These are phyloP conservation scores for Protonemura montana DNA, from an alignment of 2,888 invertebrate genomes.

Conservation along the genomic window DNA sequence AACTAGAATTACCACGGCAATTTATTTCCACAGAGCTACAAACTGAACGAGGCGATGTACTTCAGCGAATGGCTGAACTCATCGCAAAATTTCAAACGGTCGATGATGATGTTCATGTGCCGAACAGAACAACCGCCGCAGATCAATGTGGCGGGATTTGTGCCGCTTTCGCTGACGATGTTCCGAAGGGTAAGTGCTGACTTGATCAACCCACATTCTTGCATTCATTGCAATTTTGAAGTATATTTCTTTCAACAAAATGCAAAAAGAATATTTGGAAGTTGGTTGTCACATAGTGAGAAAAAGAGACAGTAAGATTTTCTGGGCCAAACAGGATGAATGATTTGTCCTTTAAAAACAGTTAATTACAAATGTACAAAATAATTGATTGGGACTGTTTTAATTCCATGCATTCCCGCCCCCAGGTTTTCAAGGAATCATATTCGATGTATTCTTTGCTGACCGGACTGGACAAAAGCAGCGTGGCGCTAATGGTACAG, in stretches of 20 bases:
- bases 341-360: no score
- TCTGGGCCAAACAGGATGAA: no score
- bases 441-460: constrained; percentile 31
- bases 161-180: background rate
- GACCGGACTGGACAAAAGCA: constrained; percentile 4
- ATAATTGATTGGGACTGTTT: no score
- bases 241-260: no score
- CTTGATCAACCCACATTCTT: no score
- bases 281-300: no score
- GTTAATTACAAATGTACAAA: no score
- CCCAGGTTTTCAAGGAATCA: constrained; percentile 14
- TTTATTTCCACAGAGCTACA: constrained; percentile 3
- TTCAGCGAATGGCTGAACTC: constrained; percentile 7
- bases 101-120: constrained; percentile 20
- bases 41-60: constrained; percentile 34
- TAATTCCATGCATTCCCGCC: background rate
- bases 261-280: no score
- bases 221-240: no score
- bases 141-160: background rate
- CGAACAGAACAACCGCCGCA: background rate
- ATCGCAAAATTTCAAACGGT: background rate
- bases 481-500: background rate
- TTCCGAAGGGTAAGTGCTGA: constrained; percentile 4
- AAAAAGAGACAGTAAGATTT: no score
- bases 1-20: no score